Percentiles rank a stretch among this genome's conserved stretches.
These are phyloP conservation scores for Serranus cabrilla DNA, from an alignment of 2,797 vertebrate genomes.

Conservation along the genomic window DNA sequence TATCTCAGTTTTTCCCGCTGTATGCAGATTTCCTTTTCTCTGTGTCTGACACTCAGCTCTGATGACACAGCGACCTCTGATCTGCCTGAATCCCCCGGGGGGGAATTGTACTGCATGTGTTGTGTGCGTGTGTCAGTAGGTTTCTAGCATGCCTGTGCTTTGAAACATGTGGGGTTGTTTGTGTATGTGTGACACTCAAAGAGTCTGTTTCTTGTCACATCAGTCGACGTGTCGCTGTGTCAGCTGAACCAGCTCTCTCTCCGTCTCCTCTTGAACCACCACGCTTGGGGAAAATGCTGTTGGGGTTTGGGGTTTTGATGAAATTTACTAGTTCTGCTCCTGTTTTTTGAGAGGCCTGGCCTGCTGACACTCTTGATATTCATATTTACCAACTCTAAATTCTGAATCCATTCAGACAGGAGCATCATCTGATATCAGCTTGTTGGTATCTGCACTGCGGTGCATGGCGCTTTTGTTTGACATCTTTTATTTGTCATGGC, in stretches of 20 bases:
- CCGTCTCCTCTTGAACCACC: constrained; percentile 4
- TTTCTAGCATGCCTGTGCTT: constrained; percentile 24
- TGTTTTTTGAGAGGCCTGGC: not conserved
- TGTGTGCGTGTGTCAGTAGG: constrained; percentile 19
- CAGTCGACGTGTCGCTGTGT: constrained; percentile 49
- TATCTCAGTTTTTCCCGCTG: constrained; percentile 39
- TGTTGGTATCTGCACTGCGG: not conserved
- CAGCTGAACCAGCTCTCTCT: constrained; percentile 39
- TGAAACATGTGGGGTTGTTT: constrained; percentile 35
- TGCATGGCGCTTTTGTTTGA: not conserved
- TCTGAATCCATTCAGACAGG: no score
- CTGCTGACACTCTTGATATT: not conserved
- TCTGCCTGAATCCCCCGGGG: constrained; percentile 37
- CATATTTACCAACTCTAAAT: not conserved
- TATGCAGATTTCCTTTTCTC: constrained; percentile 53
- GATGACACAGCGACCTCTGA: constrained; percentile 71
- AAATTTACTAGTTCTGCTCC: not conserved
- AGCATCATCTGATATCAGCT: not conserved
- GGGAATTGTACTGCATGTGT: constrained; percentile 33
- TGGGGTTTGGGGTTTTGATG: constrained; percentile 4
- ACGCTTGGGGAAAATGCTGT: not conserved
- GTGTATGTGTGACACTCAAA: constrained; percentile 46
- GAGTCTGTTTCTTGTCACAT: constrained; percentile 63
- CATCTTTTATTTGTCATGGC: no score
- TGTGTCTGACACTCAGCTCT: constrained; percentile 68